phyloP scores from a whole-genome alignment of 2,797 vertebrate species.

The Diplodus sargus region DNA sequence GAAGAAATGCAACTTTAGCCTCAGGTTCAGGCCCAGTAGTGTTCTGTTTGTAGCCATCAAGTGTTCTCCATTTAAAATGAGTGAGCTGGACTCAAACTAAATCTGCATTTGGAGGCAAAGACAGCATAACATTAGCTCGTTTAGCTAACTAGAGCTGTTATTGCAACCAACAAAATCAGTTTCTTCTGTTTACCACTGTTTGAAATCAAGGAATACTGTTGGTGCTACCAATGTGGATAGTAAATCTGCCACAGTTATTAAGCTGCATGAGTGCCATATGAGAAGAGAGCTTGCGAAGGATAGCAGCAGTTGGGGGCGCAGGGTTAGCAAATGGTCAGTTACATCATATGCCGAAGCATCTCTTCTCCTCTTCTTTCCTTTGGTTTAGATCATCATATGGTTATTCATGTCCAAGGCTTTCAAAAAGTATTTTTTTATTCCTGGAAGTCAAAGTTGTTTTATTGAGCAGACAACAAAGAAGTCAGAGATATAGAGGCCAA shows the following conservation, averaged over 20 bases:
- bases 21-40: neutral
- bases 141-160: neutral
- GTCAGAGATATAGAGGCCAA: conserved; percentile 30
- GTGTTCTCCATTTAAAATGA: neutral
- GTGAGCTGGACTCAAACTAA: neutral
- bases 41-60: neutral
- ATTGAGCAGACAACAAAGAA: conserved; percentile 14
- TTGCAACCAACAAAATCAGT: neutral
- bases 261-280: neutral
- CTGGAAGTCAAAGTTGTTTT: neutral
- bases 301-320: neutral
- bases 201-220: neutral
- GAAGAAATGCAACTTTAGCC: neutral
- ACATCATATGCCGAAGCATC: neutral
- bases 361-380: neutral
- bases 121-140: neutral
- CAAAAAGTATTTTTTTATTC: neutral
- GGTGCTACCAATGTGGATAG: neutral
- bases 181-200: neutral
- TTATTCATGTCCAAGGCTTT: neutral
- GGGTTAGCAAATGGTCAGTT: neutral
- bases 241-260: neutral
- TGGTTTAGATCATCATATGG: conserved; percentile 8
- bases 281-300: neutral
- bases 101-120: too few species aligned